These are phyloP conservation scores for Ceratitis capitata DNA, from an alignment of 1,140 invertebrate genomes.

Conservation along the genomic window DNA sequence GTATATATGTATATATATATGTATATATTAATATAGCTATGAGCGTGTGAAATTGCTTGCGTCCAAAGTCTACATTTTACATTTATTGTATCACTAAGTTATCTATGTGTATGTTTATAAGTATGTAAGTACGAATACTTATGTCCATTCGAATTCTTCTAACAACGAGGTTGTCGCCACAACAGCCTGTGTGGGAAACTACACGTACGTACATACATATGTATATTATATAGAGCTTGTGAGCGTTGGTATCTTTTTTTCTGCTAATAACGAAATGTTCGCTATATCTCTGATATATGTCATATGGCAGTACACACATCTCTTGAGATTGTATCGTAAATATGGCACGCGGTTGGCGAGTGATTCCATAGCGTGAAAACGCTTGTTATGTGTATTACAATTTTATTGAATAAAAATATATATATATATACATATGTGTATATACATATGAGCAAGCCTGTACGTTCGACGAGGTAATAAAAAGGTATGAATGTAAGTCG, in stretches of 20 bases:
- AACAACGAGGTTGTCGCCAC: neutral
- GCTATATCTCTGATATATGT: neutral
- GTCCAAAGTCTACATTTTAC: neutral
- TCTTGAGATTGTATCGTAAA: conserved; percentile 29
- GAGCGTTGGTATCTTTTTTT: neutral
- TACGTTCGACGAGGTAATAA: neutral
- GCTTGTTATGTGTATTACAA: neutral
- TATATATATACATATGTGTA: neutral
- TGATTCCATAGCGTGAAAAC: conserved; percentile 7
- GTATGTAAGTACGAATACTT: too few species aligned
- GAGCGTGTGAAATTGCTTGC: neutral
- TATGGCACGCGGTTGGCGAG: conserved; percentile 22
- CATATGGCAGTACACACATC: too few species aligned
- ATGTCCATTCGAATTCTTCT: neutral
- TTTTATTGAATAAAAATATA: neutral
- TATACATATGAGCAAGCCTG: neutral
- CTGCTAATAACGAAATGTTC: conserved; percentile 11
- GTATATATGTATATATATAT: neutral
- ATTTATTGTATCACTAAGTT: neutral
- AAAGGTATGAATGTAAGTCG: neutral
- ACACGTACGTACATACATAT: neutral
- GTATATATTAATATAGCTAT: neutral
- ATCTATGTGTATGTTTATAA: too few species aligned
- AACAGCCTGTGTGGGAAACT: neutral
- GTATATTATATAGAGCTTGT: too few species aligned